Base-by-base conservation (phyloP, 2,797 vertebrate species). In the Urosaurus nigricauda region DNA sequence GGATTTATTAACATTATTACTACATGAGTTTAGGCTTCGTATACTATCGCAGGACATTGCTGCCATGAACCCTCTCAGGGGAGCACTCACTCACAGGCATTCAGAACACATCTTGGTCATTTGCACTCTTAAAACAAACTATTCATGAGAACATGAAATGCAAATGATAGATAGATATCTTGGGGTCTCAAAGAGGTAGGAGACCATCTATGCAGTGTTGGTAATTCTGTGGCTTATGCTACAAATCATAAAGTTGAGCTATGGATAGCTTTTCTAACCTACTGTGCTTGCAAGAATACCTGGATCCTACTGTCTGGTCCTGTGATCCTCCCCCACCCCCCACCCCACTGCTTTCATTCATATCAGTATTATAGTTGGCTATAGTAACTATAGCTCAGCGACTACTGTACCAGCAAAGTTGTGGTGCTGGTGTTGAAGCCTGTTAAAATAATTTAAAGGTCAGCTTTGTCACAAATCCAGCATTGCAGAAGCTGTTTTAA, bases 1-100 rank as follows among this genome's bases (percentile, higher is more conserved):
- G 83, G 32, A 4, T 32, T 80, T 92, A 24, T 71, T 65, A 37
- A 3, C 78, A 56, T 78, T 92, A 83, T 75, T 88, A 21, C 75
- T 21, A 83, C n/a, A n/a, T 63, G 8, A 63, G 79, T 8, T 51
- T 92, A 79, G n/a, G 68, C 51, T 58, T 70, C 21, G 73, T 86
- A 21, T 53, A 87, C 11, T 75, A 60, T 17, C 32, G 26, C 5
- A 16, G 47, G 58, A 21, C 24, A 73, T 51, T 82, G 63, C 84
- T 58, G 0, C 13, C 21, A 8, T 26, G 63, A 47, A 13, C 70
- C n/a, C 43, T 53, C 75, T 79, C 43, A 68, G 43, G 19, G 43
- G 43, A 8, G 3, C 37, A 0, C 0, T 2, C 63, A 77, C 21
- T 89, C 3, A 0, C 43, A 78, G 65, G 16, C 16, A 26, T 32